These are phyloP conservation scores for Lamproptera curius DNA, from an alignment of 2,888 invertebrate species.

Conservation along the genomic window DNA sequence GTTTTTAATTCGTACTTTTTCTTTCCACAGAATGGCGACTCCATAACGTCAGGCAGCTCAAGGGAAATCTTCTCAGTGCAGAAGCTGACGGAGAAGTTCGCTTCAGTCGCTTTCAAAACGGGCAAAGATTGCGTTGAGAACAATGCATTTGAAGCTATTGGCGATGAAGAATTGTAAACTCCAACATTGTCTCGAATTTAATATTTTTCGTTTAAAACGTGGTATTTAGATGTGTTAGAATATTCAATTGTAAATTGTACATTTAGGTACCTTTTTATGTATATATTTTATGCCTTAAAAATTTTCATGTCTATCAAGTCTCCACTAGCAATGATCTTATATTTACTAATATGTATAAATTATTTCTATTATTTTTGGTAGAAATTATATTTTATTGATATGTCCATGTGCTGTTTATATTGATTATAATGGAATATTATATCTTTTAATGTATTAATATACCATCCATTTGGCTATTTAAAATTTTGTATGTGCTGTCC, in stretches of 20 bases:
- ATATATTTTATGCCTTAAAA: neutral
- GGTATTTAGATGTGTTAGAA: constrained; percentile 5
- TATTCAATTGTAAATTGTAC: constrained; percentile 7
- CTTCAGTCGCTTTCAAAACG: constrained; percentile 83
- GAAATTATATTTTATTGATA: neutral
- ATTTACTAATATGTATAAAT: neutral
- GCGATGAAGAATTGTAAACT: constrained; percentile 94
- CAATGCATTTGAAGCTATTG: constrained; percentile 96
- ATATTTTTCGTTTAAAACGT: too few relatives aligned
- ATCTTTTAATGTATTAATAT: constrained; percentile 3
- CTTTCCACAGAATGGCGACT: constrained; percentile 81
- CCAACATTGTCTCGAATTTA: constrained; percentile 1
- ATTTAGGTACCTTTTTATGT: constrained; percentile 1
- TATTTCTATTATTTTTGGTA: neutral
- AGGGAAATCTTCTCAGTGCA: constrained; percentile 86
- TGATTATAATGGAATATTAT: neutral
- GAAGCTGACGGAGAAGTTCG: constrained; percentile 84
- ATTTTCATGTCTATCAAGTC: neutral
- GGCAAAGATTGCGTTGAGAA: constrained; percentile 89
- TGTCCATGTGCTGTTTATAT: neutral
- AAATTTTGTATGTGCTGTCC: neutral
- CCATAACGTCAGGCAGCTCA: constrained; percentile 69
- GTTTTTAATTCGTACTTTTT: too few relatives aligned
- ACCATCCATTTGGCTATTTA: constrained; percentile 9
- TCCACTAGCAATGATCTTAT: neutral